Conservation (phyloP, 2,888 invertebrate genomes). For the Morpho deidamia region DNA sequence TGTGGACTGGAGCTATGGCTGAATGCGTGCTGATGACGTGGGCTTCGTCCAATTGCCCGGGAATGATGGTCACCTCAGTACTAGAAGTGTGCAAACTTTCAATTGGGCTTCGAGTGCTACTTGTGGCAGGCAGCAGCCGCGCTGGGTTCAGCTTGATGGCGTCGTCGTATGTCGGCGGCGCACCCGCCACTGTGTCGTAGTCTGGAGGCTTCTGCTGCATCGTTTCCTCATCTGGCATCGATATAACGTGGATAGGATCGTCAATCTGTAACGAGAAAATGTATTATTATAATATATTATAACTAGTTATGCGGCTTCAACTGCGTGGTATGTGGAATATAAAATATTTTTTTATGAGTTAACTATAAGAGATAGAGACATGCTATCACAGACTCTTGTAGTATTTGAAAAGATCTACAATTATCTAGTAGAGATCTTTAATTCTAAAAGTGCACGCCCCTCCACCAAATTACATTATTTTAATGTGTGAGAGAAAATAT, state of each 20-base stretch:
- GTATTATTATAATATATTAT: not conserved
- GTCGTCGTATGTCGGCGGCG: conserved; percentile 85
- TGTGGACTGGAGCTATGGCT: conserved; percentile 50
- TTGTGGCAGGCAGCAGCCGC: conserved; percentile 64
- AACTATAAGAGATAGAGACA: too few species aligned
- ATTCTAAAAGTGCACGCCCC: too few species aligned
- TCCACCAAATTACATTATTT: too few species aligned
- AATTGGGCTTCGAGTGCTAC: conserved; percentile 41
- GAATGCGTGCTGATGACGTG: conserved; percentile 24
- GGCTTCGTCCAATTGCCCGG: conserved; percentile 41
- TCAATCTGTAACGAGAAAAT: conserved; percentile 72
- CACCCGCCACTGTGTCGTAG: conserved; percentile 83
- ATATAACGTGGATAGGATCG: conserved; percentile 82
- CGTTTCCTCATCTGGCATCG: conserved; percentile 77
- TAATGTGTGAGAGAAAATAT: too few species aligned
- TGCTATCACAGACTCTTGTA: too few species aligned
- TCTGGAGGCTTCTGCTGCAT: conserved; percentile 84
- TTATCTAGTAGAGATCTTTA: too few species aligned
- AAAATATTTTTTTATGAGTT: too few species aligned
- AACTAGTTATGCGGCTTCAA: too few species aligned
- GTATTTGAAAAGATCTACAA: too few species aligned
- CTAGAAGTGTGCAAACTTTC: conserved; percentile 34
- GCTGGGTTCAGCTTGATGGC: conserved; percentile 84
- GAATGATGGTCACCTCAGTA: conserved; percentile 44
- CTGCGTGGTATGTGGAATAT: too few species aligned